A percentile compares a stretch with the other conserved stretches of the same genome.
Evolutionary conservation across 1,140 invertebrate genomes (phyloP).

Genomic region (Lasaia peninsularis): DNA sequence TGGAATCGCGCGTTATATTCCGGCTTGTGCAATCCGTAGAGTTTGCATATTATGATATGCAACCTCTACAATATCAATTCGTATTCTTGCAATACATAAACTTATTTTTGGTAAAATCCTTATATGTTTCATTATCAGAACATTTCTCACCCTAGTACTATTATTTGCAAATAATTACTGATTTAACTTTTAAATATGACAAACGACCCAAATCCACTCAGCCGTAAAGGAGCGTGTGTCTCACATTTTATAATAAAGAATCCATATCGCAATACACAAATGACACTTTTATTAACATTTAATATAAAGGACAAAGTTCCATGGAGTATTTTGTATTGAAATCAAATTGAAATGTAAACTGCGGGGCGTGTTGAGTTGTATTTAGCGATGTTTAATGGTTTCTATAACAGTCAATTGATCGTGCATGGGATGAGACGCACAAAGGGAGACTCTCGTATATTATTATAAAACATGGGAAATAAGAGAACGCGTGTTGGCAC

Average conservation of each 20-base stretch:
- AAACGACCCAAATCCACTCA: slow-evolving; percentile 65
- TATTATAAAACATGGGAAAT: slow-evolving; percentile 49
- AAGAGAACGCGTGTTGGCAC: slow-evolving; percentile 38
- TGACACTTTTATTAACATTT: background rate
- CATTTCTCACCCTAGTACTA: slow-evolving; percentile 56
- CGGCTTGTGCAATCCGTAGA: too few species aligned
- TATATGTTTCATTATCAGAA: slow-evolving; percentile 18
- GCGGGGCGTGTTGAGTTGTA: slow-evolving; percentile 54
- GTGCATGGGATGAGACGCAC: slow-evolving; percentile 47
- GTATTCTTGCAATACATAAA: too few species aligned
- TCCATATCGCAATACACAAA: background rate
- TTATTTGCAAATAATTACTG: slow-evolving; percentile 55
- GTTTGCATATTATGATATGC: too few species aligned
- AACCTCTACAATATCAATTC: too few species aligned
- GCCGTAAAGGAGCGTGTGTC: slow-evolving; percentile 58
- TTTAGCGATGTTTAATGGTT: slow-evolving; percentile 64
- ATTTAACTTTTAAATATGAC: slow-evolving; percentile 65
- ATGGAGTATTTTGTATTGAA: slow-evolving; percentile 27
- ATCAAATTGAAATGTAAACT: slow-evolving; percentile 62
- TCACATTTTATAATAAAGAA: slow-evolving; percentile 26
- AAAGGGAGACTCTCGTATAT: slow-evolving; percentile 39
- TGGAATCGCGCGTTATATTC: too few species aligned
- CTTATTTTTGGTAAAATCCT: too few species aligned
- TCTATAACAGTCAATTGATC: slow-evolving; percentile 67
- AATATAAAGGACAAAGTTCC: slow-evolving; percentile 28